Evolutionary conservation across 37 sponge, comb jelly and placozoan genomes (phyloP).

Genomic region (Halisarca cf. caerulea): DNA sequence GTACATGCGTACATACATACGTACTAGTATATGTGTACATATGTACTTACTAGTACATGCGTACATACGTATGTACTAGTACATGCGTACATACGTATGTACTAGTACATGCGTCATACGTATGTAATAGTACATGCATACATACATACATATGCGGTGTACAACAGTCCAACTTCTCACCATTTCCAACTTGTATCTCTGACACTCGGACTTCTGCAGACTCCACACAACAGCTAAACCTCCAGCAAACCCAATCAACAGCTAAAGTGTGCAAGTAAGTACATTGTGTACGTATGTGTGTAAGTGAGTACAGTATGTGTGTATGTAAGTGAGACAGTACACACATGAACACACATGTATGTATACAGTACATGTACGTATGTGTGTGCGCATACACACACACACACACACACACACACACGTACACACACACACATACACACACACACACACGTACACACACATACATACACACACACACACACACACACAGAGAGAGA

Average conservation of each 20-base stretch:
- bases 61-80: too few relatives aligned
- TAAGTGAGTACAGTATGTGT: too few relatives aligned
- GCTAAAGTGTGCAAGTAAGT: background rate
- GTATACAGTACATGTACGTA: too few relatives aligned
- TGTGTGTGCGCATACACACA: conserved; percentile 1
- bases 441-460: conserved; percentile 19
- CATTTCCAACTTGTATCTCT: conserved; percentile 15
- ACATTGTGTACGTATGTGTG: background rate
- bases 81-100: too few relatives aligned
- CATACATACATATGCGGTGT: too few relatives aligned
- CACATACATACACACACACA: background rate
- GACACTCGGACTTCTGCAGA: background rate
- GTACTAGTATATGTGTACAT: too few relatives aligned
- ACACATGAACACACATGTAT: too few relatives aligned
- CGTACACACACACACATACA: background rate
- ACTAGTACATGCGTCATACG: too few relatives aligned
- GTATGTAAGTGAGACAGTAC: too few relatives aligned
- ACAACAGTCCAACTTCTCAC: background rate
- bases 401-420: background rate
- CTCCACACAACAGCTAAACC: background rate
- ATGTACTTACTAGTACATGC: too few relatives aligned
- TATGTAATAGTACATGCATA: too few relatives aligned
- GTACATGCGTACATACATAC: too few relatives aligned
- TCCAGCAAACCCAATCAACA: conserved; percentile 4
- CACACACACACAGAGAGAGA: background rate